These are phyloP conservation scores for Anomalospiza imberbis DNA, from an alignment of 2,797 vertebrate species.

Conservation along the genomic window DNA sequence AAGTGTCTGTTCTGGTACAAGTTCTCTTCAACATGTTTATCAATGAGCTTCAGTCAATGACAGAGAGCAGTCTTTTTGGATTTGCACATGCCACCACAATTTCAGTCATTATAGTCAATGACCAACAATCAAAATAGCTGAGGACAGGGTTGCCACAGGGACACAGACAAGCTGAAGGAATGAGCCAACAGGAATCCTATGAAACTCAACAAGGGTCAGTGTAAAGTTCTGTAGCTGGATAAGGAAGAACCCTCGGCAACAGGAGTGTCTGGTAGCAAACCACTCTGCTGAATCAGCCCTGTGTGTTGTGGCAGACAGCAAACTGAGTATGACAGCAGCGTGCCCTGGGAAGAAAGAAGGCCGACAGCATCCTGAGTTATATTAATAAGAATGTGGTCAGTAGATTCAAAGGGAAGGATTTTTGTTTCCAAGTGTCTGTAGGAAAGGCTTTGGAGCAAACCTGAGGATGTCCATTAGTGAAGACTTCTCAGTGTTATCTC, in stretches of 20 bases:
- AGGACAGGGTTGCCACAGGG: neutral
- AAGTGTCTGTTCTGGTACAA: neutral
- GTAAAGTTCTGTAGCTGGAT: neutral
- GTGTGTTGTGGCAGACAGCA: neutral
- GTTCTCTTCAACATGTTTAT: neutral
- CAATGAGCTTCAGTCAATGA: neutral
- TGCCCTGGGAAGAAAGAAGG: neutral
- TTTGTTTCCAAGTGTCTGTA: neutral
- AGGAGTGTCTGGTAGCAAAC: neutral
- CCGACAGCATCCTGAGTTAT: neutral
- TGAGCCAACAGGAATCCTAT: neutral
- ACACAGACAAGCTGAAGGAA: neutral
- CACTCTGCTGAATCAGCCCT: neutral
- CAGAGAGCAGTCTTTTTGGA: neutral
- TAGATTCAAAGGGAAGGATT: neutral
- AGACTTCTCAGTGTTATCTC: neutral
- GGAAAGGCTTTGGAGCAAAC: neutral
- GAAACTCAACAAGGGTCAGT: neutral
- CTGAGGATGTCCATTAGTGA: neutral
- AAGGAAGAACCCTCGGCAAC: neutral
- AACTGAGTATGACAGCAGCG: neutral
- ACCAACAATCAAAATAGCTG: fast-evolving
- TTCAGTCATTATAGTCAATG: neutral
- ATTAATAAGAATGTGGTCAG: neutral
- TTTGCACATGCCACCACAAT: neutral